Conservation (phyloP, 2,888 invertebrate genomes). For the Eurytoma adleriae region DNA sequence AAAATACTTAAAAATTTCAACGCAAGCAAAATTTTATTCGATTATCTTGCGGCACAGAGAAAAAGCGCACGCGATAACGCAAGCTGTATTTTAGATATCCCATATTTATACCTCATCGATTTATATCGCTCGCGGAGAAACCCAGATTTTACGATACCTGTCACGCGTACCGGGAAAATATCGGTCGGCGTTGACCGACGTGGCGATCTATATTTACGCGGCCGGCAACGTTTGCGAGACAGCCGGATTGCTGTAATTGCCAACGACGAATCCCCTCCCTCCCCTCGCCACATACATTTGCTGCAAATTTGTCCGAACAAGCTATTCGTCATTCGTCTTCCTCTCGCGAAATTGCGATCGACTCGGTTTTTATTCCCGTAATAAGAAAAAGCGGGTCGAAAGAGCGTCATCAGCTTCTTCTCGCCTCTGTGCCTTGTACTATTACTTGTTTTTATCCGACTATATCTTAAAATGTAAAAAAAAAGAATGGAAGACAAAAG, state of each 20-base stretch:
- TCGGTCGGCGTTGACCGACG: constrained; percentile 8
- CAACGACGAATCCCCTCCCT: background rate
- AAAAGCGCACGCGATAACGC: too few species aligned
- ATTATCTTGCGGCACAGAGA: too few species aligned
- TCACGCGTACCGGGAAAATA: background rate
- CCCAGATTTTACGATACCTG: background rate
- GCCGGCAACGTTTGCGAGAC: constrained; percentile 24
- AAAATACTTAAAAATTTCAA: too few species aligned
- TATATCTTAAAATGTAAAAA: background rate
- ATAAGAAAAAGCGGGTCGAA: background rate
- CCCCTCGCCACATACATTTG: background rate
- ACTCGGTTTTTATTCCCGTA: background rate
- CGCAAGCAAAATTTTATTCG: too few species aligned
- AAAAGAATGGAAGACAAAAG: too few species aligned
- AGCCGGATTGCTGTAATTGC: background rate
- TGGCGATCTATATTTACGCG: constrained; percentile 7
- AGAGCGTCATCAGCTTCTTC: background rate
- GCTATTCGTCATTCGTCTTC: background rate
- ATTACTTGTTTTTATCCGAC: background rate
- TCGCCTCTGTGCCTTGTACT: background rate
- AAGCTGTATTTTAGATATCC: too few species aligned
- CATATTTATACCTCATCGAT: background rate
- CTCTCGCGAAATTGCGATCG: constrained; percentile 1
- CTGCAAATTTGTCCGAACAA: constrained; percentile 22
- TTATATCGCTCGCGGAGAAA: background rate